Conservation (phyloP, 2,888 invertebrate species). For the Drosophila aldrichi region DNA sequence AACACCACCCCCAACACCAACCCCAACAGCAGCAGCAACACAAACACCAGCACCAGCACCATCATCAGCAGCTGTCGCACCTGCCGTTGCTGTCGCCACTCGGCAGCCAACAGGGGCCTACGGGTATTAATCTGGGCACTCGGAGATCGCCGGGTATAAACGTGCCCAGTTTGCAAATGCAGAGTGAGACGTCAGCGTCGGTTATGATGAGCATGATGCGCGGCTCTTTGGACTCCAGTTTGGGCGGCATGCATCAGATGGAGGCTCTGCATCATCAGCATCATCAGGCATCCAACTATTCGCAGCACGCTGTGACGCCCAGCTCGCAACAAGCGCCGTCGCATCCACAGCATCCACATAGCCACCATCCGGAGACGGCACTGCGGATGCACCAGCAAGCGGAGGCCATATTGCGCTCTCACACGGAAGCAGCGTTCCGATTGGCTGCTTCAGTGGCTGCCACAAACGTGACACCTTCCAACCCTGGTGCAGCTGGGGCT, state of each 20-base stretch:
- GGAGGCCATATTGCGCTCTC: conserved; percentile 90
- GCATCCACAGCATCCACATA: conserved; percentile 78
- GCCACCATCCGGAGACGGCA: conserved; percentile 84
- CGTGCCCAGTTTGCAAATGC: conserved; percentile 75
- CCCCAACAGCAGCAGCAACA: background rate
- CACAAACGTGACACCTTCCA: conserved; percentile 24
- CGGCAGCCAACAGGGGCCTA: conserved; percentile 22
- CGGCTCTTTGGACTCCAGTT: conserved; percentile 71
- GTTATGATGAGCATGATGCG: conserved; percentile 87
- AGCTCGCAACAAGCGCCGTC: conserved; percentile 45
- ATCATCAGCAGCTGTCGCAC: conserved; percentile 55
- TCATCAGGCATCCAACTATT: conserved; percentile 56
- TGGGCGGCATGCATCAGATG: conserved; percentile 64
- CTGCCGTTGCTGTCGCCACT: conserved; percentile 39
- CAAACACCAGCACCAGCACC: background rate
- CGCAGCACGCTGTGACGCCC: conserved; percentile 48
- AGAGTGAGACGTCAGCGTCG: conserved; percentile 51
- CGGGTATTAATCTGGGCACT: conserved; percentile 66
- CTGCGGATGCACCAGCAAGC: conserved; percentile 90
- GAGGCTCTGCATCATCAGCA: conserved; percentile 65
- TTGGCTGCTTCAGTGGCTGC: conserved; percentile 86
- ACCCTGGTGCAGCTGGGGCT: background rate
- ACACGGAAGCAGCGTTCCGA: conserved; percentile 93
- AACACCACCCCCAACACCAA: background rate
- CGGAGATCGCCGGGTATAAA: conserved; percentile 68